Base-by-base conservation (phyloP, 1,140 invertebrate species). In the Euschistus heros region DNA sequence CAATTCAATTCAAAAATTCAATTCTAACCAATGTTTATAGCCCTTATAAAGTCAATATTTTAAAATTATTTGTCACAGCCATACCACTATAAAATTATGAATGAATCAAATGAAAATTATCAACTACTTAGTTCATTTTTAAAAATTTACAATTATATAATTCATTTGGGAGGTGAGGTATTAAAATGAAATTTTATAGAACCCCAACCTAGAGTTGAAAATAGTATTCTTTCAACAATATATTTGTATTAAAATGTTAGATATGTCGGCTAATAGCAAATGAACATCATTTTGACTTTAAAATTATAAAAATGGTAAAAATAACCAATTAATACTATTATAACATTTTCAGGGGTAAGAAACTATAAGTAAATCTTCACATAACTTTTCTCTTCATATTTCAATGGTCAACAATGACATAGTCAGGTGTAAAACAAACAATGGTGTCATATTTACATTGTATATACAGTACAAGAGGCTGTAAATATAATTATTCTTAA, bases 371-470 rank as follows among this genome's bases (percentile, higher is more conserved):
- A 54, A 26, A 62, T 68, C 62, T 62, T 65, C 59, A 68, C 67
- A 65, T 57, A 65, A 65, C 66, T 67, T 59, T 68, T 68, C 67
- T 66, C 65, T 64, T 68, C 62, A 59, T 55, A 55, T 37, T 68
- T 68, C 68, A 68, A 66, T 64, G 64, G 66, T 71, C 69, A 71
- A 71, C 70, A 71, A 71, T 70, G 67, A 70, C 69, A 69, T 70
- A 69, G 64, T 68, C 64, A 62, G 70, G 69, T 70, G 69, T 67
- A 71, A 71, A 70, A 71, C 69, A 71, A 70, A 71, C 66, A 65
- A 69, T 71, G 69, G 68, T 71, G 69, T 70, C 68, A 68, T 70
- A 70, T 71, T 70, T 70, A 70, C 69, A 71, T 70, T 71, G 60
- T 68, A 68, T 66, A 68, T 66, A 68, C 68, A 66, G 59, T 68